phyloP scores from a whole-genome alignment of 92 coral and sea anemone genomes.

The Heliopora coerulea region DNA sequence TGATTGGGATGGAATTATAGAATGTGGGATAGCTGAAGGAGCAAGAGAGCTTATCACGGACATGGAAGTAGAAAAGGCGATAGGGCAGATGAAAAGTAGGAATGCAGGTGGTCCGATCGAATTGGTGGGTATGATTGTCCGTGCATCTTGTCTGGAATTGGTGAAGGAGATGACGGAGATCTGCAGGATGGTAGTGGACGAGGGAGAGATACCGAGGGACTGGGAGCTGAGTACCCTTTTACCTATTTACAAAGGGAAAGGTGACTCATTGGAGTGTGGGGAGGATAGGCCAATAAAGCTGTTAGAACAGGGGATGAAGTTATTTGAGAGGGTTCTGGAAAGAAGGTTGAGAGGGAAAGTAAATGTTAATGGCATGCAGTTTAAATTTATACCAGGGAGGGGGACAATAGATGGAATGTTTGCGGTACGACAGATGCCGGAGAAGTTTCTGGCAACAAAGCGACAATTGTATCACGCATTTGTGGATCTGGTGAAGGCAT shows the following conservation, averaged over 20 bases:
- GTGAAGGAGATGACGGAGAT: not conserved
- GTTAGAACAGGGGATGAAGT: not conserved
- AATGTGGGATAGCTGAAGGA: not conserved
- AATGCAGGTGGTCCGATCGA: too few species aligned
- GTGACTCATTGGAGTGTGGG: not conserved
- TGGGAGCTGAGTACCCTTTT: not conserved
- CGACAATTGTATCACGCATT: slow-evolving; percentile 1
- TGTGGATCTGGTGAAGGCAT: not conserved
- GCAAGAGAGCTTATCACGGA: not conserved
- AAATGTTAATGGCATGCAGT: not conserved
- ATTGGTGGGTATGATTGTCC: not conserved
- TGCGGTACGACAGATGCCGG: not conserved
- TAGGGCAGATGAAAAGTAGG: not conserved
- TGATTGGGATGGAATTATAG: slow-evolving; percentile 1
- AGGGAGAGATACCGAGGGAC: not conserved
- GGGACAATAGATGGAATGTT: not conserved
- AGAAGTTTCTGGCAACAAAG: slow-evolving; percentile 23
- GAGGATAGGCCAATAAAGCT: not conserved
- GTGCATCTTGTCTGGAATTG: not conserved
- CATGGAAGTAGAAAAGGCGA: not conserved
- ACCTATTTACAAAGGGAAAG: not conserved
- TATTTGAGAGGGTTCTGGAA: not conserved
- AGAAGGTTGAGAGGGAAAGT: not conserved
- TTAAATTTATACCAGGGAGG: not conserved
- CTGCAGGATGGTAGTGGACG: not conserved